Evolutionary conservation across 1,140 invertebrate species (phyloP), one percentile per base, ranked within the genome.

Genomic region (Drosophila pseudoananassae): DNA sequence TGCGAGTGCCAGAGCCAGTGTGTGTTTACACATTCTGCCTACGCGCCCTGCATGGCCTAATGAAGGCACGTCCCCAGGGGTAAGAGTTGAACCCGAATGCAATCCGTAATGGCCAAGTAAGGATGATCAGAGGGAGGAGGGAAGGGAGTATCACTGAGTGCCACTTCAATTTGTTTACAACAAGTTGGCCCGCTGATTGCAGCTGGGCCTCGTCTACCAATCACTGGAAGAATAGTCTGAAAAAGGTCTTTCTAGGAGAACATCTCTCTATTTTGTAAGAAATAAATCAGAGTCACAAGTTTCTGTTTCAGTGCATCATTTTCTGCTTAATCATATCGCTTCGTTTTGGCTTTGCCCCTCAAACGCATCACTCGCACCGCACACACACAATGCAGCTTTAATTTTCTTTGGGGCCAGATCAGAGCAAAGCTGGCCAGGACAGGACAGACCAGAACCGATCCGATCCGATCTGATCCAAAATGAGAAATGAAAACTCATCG

Each of bases 141-240:
- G 3, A 8, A 23, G 46, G 25, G 46, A 46, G 59, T 20, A 66
- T 51, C 63, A 43, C 17, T 58, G 68, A 64, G 59, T 79, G 66
- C 78, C 78, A 81, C 78, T 82, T 82, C 57, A 82, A 82, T 82
- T 82, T 82, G 78, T 82, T 82, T 82, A 82, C 78, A 81, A 77
- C 78, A 81, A 81, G 78, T 68, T 60, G 53, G 60, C 76, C 66
- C 72, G 74, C 65, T 71, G 73, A 82, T 77, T 68, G 63, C 68
- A 58, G 78, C 70, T 70, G 51, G 47, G 27, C 46, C 63, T 38
- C 63, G 47, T 46, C 31, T 53, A 27, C 45, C n/a, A 0, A 14
- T 15, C 63, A 66, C 58, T 64, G 15, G 1, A n/a, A 50, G 2
- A n/a, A 50, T n/a, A 63, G 23, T 29, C 7, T 43, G 10, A 6